phyloP scores from a whole-genome alignment of 2,113 vertebrate genomes.

The Mesitornis unicolor region DNA sequence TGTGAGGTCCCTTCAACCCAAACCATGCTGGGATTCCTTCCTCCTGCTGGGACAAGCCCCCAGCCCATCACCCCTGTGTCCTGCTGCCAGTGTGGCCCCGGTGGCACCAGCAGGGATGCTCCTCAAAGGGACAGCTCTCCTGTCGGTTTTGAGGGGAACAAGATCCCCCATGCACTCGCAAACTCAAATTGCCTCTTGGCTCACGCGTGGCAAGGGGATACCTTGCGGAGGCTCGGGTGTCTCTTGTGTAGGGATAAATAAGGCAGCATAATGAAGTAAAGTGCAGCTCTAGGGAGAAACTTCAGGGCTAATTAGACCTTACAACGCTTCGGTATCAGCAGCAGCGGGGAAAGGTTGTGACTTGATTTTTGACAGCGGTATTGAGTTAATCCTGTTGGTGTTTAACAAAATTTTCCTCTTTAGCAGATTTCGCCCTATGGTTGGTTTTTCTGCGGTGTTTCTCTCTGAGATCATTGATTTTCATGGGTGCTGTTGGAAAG shows the following conservation, averaged over 20 bases:
- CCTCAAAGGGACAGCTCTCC: not conserved
- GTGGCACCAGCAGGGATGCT: not conserved
- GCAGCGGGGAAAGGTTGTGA: not conserved
- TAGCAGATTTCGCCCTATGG: not conserved
- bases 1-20: too few species aligned
- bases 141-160: not conserved
- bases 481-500: not conserved
- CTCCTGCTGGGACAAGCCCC: not conserved
- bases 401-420: not conserved
- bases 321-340: not conserved
- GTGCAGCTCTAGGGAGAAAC: not conserved
- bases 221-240: not conserved
- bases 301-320: not conserved
- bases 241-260: not conserved
- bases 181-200: not conserved
- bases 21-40: too few species aligned
- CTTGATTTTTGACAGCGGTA: not conserved
- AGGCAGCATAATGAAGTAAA: slow-evolving; percentile 25
- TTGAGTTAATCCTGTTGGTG: not conserved
- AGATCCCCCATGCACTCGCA: not conserved
- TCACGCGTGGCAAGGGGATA: not conserved
- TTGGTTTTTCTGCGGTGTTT: not conserved
- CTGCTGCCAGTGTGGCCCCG: not conserved
- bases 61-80: not conserved
- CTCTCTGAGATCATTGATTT: slow-evolving; percentile 18